These are phyloP conservation scores for Drosophila pachea DNA, from an alignment of 1,140 invertebrate genomes.

Conservation along the genomic window DNA sequence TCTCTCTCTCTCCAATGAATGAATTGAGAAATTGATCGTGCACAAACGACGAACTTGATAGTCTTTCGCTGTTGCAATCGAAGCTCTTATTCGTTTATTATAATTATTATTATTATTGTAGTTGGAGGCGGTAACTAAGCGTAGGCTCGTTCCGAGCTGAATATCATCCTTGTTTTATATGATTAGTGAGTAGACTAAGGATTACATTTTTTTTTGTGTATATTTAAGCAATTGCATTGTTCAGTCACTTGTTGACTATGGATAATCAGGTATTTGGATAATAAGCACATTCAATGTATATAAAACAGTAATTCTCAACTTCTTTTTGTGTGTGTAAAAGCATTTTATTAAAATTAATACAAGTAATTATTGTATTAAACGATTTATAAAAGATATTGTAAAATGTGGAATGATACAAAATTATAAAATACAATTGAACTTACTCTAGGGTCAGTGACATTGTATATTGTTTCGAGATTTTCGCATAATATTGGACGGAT, in stretches of 20 bases:
- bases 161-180: no score
- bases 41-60: no score
- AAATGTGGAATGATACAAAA: slow-evolving; percentile 28
- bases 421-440: slow-evolving; percentile 10
- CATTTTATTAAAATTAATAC: slow-evolving; percentile 36
- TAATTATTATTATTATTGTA: no score
- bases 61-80: no score
- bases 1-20: no score
- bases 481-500: slow-evolving; percentile 28
- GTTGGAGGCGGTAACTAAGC: no score
- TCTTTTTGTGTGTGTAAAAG: slow-evolving; percentile 19
- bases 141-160: no score
- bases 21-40: no score
- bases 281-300: background rate
- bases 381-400: slow-evolving; percentile 25
- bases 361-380: slow-evolving; percentile 15
- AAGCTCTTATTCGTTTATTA: no score
- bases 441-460: slow-evolving; percentile 20
- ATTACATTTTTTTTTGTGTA: no score
- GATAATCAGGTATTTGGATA: background rate
- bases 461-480: background rate
- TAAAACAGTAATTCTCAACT: background rate
- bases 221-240: no score
- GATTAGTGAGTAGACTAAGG: no score
- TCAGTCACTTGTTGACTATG: background rate